A percentile compares a stretch with the other conserved stretches of the same genome.
phyloP scores from a whole-genome alignment of 92 coral and sea anemone species.

The Nematostella vectensis region DNA sequence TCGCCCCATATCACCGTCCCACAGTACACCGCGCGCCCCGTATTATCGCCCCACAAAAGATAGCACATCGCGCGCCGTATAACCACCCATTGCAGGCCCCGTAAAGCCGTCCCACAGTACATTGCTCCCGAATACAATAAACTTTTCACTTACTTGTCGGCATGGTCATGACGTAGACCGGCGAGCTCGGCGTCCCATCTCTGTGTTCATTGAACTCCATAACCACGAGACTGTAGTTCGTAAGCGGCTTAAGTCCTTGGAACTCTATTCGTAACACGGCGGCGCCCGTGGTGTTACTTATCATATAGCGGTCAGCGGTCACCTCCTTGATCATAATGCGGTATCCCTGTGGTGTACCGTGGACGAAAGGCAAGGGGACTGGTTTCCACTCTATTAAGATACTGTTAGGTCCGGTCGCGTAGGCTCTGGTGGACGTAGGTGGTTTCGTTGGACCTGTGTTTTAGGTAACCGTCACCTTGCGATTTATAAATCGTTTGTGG shows the following conservation, averaged over 20 bases:
- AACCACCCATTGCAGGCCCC: no score
- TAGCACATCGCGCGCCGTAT: no score
- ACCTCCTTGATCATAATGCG: background rate
- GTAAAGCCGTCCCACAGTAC: no score
- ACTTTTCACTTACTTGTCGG: conserved; percentile 21
- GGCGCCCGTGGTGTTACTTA: background rate
- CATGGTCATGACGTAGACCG: conserved; percentile 16
- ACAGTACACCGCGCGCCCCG: no score
- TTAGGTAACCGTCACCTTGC: no score
- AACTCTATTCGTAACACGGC: conserved; percentile 1
- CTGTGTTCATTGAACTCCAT: conserved; percentile 33
- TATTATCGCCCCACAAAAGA: no score
- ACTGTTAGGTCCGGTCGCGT: conserved; percentile 14
- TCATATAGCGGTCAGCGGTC: background rate
- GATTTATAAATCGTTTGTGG: no score
- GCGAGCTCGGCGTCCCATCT: conserved; percentile 27
- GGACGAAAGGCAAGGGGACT: conserved; percentile 21
- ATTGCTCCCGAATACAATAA: no score
- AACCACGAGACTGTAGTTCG: conserved; percentile 30
- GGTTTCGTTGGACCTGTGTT: conserved; percentile 26
- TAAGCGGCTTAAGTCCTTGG: conserved; percentile 29
- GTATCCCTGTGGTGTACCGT: conserved; percentile 28
- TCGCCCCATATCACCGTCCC: no score
- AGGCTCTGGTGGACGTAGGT: conserved; percentile 12
- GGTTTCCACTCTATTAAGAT: conserved; percentile 30